Evolutionary conservation across 1,140 invertebrate genomes (phyloP), one percentile per base, ranked within the genome.

Genomic region (Drosophila elegans): DNA sequence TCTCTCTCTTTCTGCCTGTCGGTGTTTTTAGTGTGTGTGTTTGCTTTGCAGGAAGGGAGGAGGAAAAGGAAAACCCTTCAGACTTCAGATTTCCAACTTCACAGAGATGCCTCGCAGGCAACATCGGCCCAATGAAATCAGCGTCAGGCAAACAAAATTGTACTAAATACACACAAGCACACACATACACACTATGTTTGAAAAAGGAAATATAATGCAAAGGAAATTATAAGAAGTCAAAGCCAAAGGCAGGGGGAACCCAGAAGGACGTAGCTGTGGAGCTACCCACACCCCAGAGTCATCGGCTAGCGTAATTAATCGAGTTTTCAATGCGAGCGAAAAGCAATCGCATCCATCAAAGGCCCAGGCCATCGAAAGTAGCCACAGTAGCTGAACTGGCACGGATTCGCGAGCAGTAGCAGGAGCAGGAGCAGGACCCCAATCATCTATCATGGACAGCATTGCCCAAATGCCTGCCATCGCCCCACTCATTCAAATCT

Each of bases 401-500:
- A 9, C 12, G 9, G 6, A 32, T 42, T 9, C 16, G 16, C 16
- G 4, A 13, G 13, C 5, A 34, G 36, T 12, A 67, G 25, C 21
- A 29, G 4, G 10, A 29, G 13, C 55, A 48, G 54, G 34, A 66
- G 16, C 6, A 48, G 27, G 1, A 63, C 25, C 16, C 48, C 55
- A 60, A 64, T 62, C 74, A 85, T 86, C 81, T 66, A 83, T 80
- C 80, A 83, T 76, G 59, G 64, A 62, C 59, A 68, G 53, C 59
- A 46, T 48, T 39, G 62, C 54, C 53, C 49, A 57, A 27, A n/a
- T 44, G 4, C 25, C 39, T 44, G 53, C 54, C 67, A 54, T 36
- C 62, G 46, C 67, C 79, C 63, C 54, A 67, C 72, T 54, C 73
- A 76, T 76, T 86, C 83, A 81, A 81, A 85, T 88, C 72, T 85